These are phyloP conservation scores for Chionoecetes opilio DNA, from an alignment of 1,140 invertebrate species.

Conservation along the genomic window DNA sequence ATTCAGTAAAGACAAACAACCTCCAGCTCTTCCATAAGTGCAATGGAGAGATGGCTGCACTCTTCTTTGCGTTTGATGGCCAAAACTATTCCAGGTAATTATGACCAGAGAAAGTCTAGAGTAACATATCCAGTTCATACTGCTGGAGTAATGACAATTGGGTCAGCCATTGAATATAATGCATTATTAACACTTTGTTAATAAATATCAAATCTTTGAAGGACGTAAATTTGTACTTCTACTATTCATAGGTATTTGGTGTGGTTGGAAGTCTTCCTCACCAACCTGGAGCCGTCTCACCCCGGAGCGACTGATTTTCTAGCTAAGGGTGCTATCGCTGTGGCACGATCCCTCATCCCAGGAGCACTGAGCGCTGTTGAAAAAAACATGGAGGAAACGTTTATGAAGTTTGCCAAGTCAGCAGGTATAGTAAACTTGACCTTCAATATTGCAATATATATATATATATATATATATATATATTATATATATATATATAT, in stretches of 20 bases:
- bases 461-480: too few species aligned
- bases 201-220: not conserved
- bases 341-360: slow-evolving; percentile 23
- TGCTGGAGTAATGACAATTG: not conserved
- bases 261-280: slow-evolving; percentile 37
- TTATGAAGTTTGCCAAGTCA: slow-evolving; percentile 45
- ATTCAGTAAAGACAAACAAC: slow-evolving; percentile 56
- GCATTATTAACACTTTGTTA: not conserved
- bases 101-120: too few species aligned
- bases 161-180: not conserved
- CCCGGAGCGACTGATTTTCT: slow-evolving; percentile 4
- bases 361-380: slow-evolving; percentile 45
- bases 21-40: slow-evolving; percentile 41
- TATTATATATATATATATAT: too few species aligned
- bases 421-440: not conserved
- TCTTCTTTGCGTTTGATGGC: too few species aligned
- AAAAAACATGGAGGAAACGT: slow-evolving; percentile 47
- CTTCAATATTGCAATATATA: too few species aligned
- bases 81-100: slow-evolving; percentile 36
- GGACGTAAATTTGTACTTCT: not conserved
- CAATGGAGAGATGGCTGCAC: too few species aligned
- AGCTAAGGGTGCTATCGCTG: not conserved
- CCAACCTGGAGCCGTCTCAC: slow-evolving; percentile 7
- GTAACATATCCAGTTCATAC: not conserved
- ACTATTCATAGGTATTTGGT: slow-evolving; percentile 40